Conservation (phyloP, 2,113 vertebrate species). For the Orcinus orca region DNA sequence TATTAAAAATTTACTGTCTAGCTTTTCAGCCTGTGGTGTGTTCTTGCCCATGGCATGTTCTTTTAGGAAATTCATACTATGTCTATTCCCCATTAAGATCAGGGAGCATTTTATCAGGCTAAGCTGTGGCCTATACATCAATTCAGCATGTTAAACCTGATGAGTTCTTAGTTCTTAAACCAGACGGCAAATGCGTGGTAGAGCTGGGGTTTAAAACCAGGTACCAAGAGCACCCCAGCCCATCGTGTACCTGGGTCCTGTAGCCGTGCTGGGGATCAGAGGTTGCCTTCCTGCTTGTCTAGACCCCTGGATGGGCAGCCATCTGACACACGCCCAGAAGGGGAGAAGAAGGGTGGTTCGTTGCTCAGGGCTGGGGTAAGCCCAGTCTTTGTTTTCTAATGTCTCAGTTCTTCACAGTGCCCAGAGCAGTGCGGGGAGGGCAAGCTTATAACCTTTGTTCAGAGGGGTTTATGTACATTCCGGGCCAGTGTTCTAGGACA, state of each 20-base stretch:
- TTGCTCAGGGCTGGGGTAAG: background rate
- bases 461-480: slow-evolving; percentile 46
- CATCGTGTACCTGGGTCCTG: accelerated
- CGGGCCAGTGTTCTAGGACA: slow-evolving; percentile 56
- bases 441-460: slow-evolving; percentile 1
- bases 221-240: background rate
- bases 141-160: background rate
- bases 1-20: background rate
- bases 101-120: background rate
- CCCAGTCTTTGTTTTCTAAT: background rate
- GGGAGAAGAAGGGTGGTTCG: background rate
- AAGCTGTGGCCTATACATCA: background rate
- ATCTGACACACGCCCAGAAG: accelerated
- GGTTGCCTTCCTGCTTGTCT: background rate
- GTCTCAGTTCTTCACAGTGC: background rate
- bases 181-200: background rate
- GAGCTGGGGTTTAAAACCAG: background rate
- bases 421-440: background rate
- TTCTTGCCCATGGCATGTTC: background rate
- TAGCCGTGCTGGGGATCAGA: background rate
- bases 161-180: background rate
- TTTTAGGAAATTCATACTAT: background rate
- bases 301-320: background rate
- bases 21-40: background rate
- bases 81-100: background rate